Evolutionary conservation across 2,797 vertebrate genomes (phyloP).

Genomic region (Coluber constrictor): DNA sequence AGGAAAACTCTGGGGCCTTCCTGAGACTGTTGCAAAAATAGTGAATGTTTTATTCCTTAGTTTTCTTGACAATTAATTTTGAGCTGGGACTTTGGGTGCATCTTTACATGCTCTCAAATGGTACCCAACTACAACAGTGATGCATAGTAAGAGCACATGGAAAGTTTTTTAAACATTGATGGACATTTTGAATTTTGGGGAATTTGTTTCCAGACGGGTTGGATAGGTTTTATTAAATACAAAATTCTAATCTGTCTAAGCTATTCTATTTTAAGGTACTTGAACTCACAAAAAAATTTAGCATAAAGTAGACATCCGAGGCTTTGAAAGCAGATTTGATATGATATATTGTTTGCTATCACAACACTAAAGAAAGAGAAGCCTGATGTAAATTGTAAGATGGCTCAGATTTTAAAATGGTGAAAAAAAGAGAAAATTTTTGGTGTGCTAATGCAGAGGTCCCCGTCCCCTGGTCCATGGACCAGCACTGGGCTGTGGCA

Average conservation of each 20-base stretch:
- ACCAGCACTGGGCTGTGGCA: too few species aligned
- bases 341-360: neutral
- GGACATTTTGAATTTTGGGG: neutral
- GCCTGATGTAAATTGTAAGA: neutral
- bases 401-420: conserved; percentile 8
- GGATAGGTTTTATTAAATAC: neutral
- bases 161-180: neutral
- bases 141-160: too few species aligned
- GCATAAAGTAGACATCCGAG: neutral
- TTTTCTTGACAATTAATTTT: neutral
- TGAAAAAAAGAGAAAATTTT: neutral
- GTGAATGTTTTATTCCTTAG: neutral
- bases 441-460: neutral
- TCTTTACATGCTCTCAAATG: neutral
- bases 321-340: neutral
- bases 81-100: neutral
- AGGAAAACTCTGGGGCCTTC: neutral
- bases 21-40: neutral
- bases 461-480: too few species aligned
- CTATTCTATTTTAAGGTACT: neutral
- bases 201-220: neutral
- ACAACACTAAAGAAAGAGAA: neutral
- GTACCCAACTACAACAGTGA: neutral
- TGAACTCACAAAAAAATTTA: conserved; percentile 1
- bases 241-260: neutral